phyloP scores from a whole-genome alignment of 1,140 invertebrate genomes.

The Sycophila sp. region DNA sequence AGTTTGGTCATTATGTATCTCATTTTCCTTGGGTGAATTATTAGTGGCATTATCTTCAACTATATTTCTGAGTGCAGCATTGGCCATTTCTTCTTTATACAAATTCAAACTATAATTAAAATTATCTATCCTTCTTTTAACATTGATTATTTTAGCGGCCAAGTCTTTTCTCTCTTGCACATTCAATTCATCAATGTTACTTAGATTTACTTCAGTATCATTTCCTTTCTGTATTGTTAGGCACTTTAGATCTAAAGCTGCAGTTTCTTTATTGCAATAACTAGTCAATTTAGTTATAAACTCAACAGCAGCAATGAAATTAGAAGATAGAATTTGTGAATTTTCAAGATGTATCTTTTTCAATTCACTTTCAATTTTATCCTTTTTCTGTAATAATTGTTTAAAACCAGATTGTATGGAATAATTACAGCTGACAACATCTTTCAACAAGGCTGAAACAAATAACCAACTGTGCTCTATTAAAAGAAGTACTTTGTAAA shows the following conservation, averaged over 20 bases:
- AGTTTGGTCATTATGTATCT: no score
- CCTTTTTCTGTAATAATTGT: slow-evolving; percentile 7
- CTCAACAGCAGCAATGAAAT: slow-evolving; percentile 4
- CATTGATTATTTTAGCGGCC: slow-evolving; percentile 1
- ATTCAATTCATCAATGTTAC: neutral
- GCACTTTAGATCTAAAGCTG: no score
- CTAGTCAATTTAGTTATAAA: slow-evolving; percentile 9
- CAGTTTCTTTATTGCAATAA: no score
- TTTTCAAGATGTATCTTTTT: slow-evolving; percentile 3
- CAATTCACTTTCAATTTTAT: slow-evolving; percentile 17
- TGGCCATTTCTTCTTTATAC: neutral
- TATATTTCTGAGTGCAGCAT: neutral
- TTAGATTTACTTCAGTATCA: neutral
- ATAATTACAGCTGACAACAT: neutral
- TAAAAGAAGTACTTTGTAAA: slow-evolving; percentile 10
- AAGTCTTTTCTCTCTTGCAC: neutral
- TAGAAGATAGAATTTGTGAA: neutral
- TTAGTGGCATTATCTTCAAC: neutral
- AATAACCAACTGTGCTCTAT: slow-evolving; percentile 14
- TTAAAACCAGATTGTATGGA: neutral
- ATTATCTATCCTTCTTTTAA: slow-evolving; percentile 21
- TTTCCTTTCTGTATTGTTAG: neutral
- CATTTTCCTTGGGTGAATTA: no score
- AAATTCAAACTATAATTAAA: neutral
- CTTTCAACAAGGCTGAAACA: neutral